phyloP scores from a whole-genome alignment of 1,140 invertebrate species.

The Pachypeltis micranthus region DNA sequence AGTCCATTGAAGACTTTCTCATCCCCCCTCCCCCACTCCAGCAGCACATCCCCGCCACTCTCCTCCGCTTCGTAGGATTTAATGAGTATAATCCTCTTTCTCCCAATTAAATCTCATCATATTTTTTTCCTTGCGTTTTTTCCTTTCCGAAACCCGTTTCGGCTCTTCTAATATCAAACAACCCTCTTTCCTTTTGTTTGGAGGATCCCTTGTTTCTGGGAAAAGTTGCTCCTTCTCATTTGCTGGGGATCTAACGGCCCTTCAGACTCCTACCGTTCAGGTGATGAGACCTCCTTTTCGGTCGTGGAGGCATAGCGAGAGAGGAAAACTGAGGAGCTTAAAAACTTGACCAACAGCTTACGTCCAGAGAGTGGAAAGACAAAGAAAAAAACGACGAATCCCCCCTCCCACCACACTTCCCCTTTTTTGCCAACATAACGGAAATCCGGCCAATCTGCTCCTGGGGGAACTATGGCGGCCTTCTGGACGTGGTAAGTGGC shows the following conservation, averaged over 20 bases:
- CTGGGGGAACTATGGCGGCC: background rate
- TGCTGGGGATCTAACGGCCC: background rate
- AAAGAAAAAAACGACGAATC: background rate
- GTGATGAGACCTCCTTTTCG: background rate
- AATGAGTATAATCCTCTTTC: constrained; percentile 14
- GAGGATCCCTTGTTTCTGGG: background rate
- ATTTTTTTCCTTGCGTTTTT: background rate
- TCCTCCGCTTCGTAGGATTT: background rate
- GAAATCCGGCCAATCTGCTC: background rate
- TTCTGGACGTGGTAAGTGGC: background rate
- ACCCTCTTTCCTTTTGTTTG: background rate
- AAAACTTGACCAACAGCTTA: background rate
- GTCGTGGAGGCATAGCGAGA: background rate
- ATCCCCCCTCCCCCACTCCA: background rate
- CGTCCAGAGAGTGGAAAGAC: background rate
- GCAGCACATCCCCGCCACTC: too few relatives aligned
- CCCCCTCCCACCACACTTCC: too few relatives aligned
- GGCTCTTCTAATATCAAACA: background rate
- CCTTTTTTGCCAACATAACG: background rate
- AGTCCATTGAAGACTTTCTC: background rate
- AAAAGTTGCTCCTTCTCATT: background rate
- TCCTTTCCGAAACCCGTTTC: background rate
- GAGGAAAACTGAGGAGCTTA: background rate
- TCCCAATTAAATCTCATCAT: constrained; percentile 11
- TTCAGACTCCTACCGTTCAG: background rate